phyloP scores from a whole-genome alignment of 2,113 vertebrate genomes.

The Brachyhypopomus occidentalis region DNA sequence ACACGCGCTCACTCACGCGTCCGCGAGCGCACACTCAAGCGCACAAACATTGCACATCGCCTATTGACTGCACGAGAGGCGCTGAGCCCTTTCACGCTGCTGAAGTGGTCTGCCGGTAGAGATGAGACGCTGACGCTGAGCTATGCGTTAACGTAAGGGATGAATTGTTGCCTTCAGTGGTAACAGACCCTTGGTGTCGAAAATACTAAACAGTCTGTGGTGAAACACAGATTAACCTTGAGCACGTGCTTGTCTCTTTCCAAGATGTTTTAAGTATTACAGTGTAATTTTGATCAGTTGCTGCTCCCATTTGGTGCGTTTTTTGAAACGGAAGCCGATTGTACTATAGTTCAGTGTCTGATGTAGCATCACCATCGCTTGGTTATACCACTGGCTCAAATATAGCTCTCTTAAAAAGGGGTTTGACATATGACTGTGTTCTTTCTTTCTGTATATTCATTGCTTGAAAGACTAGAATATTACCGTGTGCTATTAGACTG shows the following conservation, averaged over 20 bases:
- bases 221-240: too few species aligned
- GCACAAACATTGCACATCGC: constrained; percentile 4
- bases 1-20: background rate
- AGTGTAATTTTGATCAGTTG: too few species aligned
- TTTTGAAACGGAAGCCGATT: too few species aligned
- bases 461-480: too few species aligned
- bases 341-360: too few species aligned
- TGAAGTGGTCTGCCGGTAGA: constrained; percentile 1
- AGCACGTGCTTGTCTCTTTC: background rate
- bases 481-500: too few species aligned
- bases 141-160: background rate
- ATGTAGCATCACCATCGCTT: too few species aligned
- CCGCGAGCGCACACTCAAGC: background rate
- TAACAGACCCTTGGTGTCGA: background rate
- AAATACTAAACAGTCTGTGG: background rate
- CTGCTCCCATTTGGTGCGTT: too few species aligned
- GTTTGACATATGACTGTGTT: background rate
- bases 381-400: background rate
- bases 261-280: too few species aligned
- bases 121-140: background rate
- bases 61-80: background rate
- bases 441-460: background rate
- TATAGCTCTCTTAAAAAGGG: background rate
- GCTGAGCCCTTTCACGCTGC: background rate
- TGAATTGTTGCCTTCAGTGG: background rate